Percentiles rank a stretch among this genome's conserved stretches.
Evolutionary conservation across 2,797 vertebrate species (phyloP).

Genomic region (Microcaecilia unicolor): DNA sequence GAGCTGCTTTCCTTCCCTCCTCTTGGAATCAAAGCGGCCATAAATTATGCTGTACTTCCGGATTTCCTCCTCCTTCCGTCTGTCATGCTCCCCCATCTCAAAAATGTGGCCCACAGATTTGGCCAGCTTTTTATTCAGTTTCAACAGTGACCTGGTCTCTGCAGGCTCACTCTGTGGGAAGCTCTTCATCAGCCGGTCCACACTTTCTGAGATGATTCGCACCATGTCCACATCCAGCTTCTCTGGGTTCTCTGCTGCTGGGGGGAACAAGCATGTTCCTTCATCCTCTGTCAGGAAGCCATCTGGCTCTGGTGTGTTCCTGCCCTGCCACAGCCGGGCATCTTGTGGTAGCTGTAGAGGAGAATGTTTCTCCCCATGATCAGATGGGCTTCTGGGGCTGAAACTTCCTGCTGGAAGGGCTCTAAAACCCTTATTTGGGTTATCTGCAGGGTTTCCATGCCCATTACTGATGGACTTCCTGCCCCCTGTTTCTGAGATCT

Average conservation of each 20-base stretch:
- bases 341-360: constrained; percentile 48
- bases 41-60: constrained; percentile 92
- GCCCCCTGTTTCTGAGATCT: constrained; percentile 71
- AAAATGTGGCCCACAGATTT: constrained; percentile 91
- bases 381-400: constrained; percentile 79
- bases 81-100: constrained; percentile 76
- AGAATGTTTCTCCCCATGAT: constrained; percentile 71
- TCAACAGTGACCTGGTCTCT: constrained; percentile 75
- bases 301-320: constrained; percentile 77
- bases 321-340: constrained; percentile 65
- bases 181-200: constrained; percentile 78
- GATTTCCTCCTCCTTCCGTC: constrained; percentile 85
- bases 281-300: constrained; percentile 59
- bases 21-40: constrained; percentile 87
- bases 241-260: constrained; percentile 49
- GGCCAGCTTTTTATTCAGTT: constrained; percentile 91
- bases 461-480: constrained; percentile 79
- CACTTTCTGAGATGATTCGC: constrained; percentile 74
- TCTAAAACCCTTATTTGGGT: constrained; percentile 58
- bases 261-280: constrained; percentile 28
- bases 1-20: constrained; percentile 88
- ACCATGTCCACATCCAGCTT: constrained; percentile 76
- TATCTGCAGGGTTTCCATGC: constrained; percentile 57
- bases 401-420: constrained; percentile 68
- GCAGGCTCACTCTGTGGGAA: constrained; percentile 68